Percentiles rank a stretch among this genome's conserved stretches.
These are phyloP conservation scores for Phaonia tiefii DNA, from an alignment of 2,888 invertebrate species.

Conservation along the genomic window DNA sequence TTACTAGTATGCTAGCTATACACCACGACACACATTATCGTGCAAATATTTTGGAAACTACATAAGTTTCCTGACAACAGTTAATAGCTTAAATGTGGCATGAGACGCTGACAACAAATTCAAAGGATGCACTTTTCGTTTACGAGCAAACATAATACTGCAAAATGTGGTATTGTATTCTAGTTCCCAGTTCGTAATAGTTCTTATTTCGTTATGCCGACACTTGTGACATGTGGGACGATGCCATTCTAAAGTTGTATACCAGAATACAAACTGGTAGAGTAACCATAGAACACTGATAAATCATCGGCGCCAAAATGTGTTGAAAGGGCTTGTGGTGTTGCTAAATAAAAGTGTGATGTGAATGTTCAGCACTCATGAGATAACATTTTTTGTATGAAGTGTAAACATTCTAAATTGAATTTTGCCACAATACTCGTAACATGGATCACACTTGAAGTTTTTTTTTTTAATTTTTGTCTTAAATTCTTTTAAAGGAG, in stretches of 20 bases:
- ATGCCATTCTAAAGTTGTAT: slow-evolving; percentile 28
- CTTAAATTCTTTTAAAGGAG: no score
- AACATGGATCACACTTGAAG: no score
- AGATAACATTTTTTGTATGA: slow-evolving; percentile 29
- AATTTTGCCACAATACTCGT: no score
- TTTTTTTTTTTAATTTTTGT: no score
- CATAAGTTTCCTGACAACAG: slow-evolving; percentile 37
- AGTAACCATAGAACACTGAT: not conserved
- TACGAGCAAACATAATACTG: not conserved
- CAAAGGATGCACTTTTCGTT: not conserved
- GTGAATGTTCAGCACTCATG: slow-evolving; percentile 24
- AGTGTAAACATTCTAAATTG: no score
- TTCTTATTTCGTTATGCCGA: slow-evolving; percentile 35
- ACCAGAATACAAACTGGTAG: not conserved
- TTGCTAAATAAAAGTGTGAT: slow-evolving; percentile 32
- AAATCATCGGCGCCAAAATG: not conserved
- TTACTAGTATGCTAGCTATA: no score
- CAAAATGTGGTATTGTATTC: slow-evolving; percentile 41
- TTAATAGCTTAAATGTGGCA: slow-evolving; percentile 40
- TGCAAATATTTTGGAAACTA: not conserved
- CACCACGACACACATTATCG: no score
- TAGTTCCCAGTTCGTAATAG: slow-evolving; percentile 42
- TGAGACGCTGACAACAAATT: slow-evolving; percentile 25
- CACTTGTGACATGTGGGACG: slow-evolving; percentile 43
- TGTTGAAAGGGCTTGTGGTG: not conserved